Base-by-base conservation (phyloP, 2,888 invertebrate species). In the Chrysomela aeneicollis region DNA sequence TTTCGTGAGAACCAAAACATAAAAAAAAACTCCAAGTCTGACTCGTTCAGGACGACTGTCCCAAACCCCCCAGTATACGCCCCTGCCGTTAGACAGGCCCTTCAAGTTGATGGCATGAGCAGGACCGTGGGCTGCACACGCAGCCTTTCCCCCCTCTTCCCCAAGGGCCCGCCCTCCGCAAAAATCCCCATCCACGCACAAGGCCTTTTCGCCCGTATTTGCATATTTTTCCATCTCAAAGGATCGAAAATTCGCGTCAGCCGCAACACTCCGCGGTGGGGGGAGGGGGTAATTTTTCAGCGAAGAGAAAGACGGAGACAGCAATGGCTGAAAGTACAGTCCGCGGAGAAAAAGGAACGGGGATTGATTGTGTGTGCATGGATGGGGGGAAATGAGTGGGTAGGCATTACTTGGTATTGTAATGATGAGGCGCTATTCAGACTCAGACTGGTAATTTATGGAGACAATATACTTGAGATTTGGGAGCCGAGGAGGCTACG, bases 211-310 rank as follows among this genome's bases (percentile, higher is more conserved):
- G 77, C 76, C 74, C 71, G 69, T 75, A 79, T 82, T 78, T 81
- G 77, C 81, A 81, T 82, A 81, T 81, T 82, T 82, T 81, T 79
- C 76, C 80, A 79, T 79, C 64, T 73, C 74, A 77, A 78, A 79
- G n/a, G 42, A 42, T 42, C 42, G 42, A 42, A 42, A 42, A 10
- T 42, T 15, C 42, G 42, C 42, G 15, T 42, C 35, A 12, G n/a
- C n/a, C n/a, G n/a, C n/a, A n/a, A n/a, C n/a, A n/a, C n/a, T n/a
- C n/a, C n/a, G n/a, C n/a, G 18, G 17, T 17, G 62, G 35, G 58
- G 49, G 60, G 62, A 60, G 63, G 64, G 69, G 66, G 65, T 66
- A 70, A 69, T 68, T 72, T 73, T 71, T 72, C 67, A 46, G 63
- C 65, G 58, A 63, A 67, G 72, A 71, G 61, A 62, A 69, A 68